phyloP scores from a whole-genome alignment of 1,140 invertebrate species.

The Agrypnia vestita region DNA sequence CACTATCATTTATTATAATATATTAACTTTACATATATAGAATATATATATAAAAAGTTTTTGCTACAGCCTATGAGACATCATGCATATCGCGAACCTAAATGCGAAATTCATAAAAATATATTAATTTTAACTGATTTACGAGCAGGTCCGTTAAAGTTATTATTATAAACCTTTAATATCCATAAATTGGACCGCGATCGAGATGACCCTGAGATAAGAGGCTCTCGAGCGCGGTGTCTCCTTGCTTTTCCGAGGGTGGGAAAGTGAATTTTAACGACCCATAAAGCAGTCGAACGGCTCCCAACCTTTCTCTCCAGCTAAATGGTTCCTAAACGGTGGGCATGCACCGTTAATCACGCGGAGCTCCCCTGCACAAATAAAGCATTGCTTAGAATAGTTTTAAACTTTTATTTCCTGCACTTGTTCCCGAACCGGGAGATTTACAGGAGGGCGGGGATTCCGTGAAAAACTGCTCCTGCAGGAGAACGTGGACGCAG shows the following conservation, averaged over 20 bases:
- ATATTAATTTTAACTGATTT: too few relatives aligned
- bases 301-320: slow-evolving; percentile 9
- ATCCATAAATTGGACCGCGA: neutral
- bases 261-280: slow-evolving; percentile 38
- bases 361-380: slow-evolving; percentile 1
- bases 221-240: slow-evolving; percentile 11
- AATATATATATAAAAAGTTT: too few relatives aligned
- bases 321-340: slow-evolving; percentile 9
- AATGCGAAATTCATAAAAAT: too few relatives aligned
- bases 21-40: too few relatives aligned
- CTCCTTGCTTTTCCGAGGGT: slow-evolving; percentile 1
- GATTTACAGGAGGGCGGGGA: neutral
- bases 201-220: slow-evolving; percentile 9
- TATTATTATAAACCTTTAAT: too few relatives aligned
- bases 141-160: too few relatives aligned
- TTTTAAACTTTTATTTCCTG: slow-evolving; percentile 16
- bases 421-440: neutral
- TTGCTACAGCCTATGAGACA: too few relatives aligned
- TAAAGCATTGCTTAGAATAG: slow-evolving; percentile 21
- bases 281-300: slow-evolving; percentile 29
- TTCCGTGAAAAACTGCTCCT: neutral
- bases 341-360: neutral
- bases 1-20: too few relatives aligned
- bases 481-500: neutral
- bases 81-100: too few relatives aligned